Percentiles rank a stretch among this genome's conserved stretches.
Evolutionary conservation across 2,797 vertebrate genomes (phyloP).

Genomic region (Dendrocincla tyrannina): DNA sequence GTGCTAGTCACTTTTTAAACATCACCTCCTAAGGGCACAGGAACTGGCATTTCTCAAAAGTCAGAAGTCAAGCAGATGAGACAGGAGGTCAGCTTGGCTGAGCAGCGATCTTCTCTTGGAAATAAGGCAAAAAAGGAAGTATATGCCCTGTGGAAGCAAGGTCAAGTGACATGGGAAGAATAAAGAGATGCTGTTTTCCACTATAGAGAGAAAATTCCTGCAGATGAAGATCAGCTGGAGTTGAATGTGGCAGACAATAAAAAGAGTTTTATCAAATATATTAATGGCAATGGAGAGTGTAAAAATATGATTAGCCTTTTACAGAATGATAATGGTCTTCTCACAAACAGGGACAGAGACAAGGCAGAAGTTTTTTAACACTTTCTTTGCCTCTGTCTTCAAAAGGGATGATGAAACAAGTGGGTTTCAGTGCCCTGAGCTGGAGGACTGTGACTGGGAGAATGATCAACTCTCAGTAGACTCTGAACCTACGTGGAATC

Average conservation of each 20-base stretch:
- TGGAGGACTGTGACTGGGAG: neutral
- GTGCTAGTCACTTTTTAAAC: neutral
- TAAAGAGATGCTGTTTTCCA: neutral
- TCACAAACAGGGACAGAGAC: neutral
- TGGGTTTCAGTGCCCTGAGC: neutral
- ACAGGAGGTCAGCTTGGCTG: neutral
- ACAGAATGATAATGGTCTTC: neutral
- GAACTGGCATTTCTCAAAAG: neutral
- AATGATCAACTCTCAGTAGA: too few species aligned
- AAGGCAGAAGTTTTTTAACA: neutral
- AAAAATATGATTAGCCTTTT: neutral
- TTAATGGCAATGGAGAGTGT: neutral
- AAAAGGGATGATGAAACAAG: neutral
- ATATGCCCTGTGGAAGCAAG: neutral
- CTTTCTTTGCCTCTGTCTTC: neutral
- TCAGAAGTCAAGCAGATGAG: neutral
- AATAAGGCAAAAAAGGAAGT: neutral
- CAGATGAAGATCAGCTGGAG: neutral
- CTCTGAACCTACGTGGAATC: neutral
- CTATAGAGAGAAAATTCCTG: neutral
- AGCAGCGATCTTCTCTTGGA: neutral
- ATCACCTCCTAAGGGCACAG: neutral
- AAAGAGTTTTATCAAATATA: neutral
- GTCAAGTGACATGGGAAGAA: neutral
- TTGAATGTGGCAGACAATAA: neutral